phyloP scores from a whole-genome alignment of 1,140 invertebrate genomes.

The Eciton burchellii region DNA sequence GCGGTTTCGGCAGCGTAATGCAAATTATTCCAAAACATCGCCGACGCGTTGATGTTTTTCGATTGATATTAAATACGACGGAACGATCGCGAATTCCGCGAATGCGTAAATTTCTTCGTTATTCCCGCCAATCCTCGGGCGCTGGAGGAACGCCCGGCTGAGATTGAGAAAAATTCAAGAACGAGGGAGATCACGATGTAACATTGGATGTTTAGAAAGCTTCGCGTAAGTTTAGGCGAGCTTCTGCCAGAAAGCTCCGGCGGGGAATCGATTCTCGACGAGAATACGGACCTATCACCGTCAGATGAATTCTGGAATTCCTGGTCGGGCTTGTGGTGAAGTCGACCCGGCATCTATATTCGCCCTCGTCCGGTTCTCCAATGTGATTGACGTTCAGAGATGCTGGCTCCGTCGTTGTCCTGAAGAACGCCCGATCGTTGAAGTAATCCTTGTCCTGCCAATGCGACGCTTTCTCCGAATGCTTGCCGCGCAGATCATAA shows the following conservation, averaged over 20 bases:
- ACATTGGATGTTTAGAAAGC: too few species aligned
- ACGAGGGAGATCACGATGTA: neutral
- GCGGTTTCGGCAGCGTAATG: neutral
- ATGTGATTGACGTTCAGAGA: constrained; percentile 88
- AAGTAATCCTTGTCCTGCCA: constrained; percentile 87
- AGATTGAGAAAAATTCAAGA: neutral
- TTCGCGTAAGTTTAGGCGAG: too few species aligned
- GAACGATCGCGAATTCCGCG: neutral
- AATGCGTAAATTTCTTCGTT: neutral
- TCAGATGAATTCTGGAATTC: constrained; percentile 92
- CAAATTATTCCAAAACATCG: constrained; percentile 9
- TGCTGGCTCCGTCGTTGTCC: constrained; percentile 86
- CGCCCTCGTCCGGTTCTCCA: constrained; percentile 90
- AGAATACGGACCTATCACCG: constrained; percentile 92
- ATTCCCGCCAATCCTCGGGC: neutral
- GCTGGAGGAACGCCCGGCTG: too few species aligned
- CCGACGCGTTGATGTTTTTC: neutral
- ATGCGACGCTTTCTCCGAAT: constrained; percentile 86
- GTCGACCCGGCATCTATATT: constrained; percentile 92
- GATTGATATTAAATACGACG: too few species aligned
- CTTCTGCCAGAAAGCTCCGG: too few species aligned
- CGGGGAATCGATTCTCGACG: too few species aligned
- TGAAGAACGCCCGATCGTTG: constrained; percentile 87
- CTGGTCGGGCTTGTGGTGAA: constrained; percentile 93
- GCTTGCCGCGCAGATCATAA: constrained; percentile 87